Percentiles rank a stretch among this genome's conserved stretches.
Conservation (phyloP, 2,797 vertebrate species). For the Chaetodon trifasciatus region DNA sequence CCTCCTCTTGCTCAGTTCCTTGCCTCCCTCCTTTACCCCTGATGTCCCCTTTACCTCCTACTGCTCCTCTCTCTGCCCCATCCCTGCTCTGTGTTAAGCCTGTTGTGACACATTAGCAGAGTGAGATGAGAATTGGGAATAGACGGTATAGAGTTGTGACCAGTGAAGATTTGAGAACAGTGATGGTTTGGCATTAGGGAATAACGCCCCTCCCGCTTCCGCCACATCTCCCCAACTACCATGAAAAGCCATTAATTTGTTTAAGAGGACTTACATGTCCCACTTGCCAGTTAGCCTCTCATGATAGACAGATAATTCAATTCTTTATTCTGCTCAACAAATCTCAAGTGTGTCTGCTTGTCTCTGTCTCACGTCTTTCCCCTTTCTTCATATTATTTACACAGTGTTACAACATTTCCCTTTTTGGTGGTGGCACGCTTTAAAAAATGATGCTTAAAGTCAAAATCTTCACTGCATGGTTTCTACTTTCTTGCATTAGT, state of each 20-base stretch:
- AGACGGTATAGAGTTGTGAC: conserved; percentile 46
- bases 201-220: conserved; percentile 32
- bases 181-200: conserved; percentile 67
- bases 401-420: conserved; percentile 16
- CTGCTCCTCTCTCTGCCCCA: background rate
- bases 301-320: conserved; percentile 63
- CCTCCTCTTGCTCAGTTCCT: background rate
- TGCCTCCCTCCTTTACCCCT: background rate
- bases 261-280: conserved; percentile 69
- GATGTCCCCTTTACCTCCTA: conserved; percentile 2
- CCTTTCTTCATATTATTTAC: conserved; percentile 9
- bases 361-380: conserved; percentile 12
- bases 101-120: conserved; percentile 50
- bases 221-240: conserved; percentile 39
- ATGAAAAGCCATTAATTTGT: conserved; percentile 76
- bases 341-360: conserved; percentile 44
- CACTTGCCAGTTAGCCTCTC: conserved; percentile 52
- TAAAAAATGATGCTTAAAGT: conserved; percentile 7
- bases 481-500: background rate
- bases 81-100: conserved; percentile 30
- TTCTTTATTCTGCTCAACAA: conserved; percentile 50
- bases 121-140: conserved; percentile 62
- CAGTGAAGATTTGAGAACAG: conserved; percentile 68
- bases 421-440: conserved; percentile 3
- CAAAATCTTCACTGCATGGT: background rate